Evolutionary conservation across 1,140 invertebrate genomes (phyloP).

Genomic region (Apis laboriosa): DNA sequence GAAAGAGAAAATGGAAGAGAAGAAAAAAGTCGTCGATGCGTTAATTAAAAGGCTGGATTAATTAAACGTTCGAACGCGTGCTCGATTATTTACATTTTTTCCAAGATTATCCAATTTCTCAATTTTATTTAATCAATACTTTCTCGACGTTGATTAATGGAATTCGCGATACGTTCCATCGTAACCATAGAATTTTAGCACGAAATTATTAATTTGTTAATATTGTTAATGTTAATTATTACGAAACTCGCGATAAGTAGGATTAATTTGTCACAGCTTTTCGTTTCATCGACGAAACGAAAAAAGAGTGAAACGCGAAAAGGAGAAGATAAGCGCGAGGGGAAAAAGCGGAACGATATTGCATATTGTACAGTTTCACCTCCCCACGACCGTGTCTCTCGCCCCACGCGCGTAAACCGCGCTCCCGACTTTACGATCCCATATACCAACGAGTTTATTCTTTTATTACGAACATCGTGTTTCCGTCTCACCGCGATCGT

Average conservation of each 20-base stretch:
- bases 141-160: not conserved
- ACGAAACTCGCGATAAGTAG: too few relatives aligned
- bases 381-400: conserved; percentile 28
- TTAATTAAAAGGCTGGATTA: not conserved
- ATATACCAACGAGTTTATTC: conserved; percentile 75
- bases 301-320: not conserved
- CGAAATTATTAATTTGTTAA: too few relatives aligned
- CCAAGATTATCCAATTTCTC: not conserved
- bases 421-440: conserved; percentile 74
- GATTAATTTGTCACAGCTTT: not conserved
- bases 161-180: not conserved
- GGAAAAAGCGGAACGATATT: conserved; percentile 58
- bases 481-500: conserved; percentile 50
- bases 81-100: too few relatives aligned
- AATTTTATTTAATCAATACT: not conserved
- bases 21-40: too few relatives aligned
- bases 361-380: conserved; percentile 53
- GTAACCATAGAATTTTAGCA: too few relatives aligned
- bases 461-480: conserved; percentile 76
- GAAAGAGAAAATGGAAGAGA: too few relatives aligned
- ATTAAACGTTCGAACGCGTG: not conserved
- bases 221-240: too few relatives aligned
- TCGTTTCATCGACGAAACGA: not conserved
- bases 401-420: conserved; percentile 66
- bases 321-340: not conserved